phyloP scores from a whole-genome alignment of 2,888 invertebrate species.

The Xestia ashworthii region DNA sequence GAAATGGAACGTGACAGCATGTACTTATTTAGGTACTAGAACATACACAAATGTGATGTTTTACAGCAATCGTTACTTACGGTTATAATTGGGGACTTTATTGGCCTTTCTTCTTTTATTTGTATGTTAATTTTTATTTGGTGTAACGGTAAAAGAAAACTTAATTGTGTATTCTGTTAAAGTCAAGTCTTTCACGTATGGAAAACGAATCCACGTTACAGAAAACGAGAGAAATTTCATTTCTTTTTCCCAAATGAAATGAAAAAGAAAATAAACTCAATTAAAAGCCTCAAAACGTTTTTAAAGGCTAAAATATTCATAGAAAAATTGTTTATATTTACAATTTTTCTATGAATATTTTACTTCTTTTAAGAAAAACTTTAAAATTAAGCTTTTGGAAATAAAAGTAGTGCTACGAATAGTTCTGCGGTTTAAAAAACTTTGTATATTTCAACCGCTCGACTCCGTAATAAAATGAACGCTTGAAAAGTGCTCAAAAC shows the following conservation, averaged over 20 bases:
- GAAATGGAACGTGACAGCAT: constrained; percentile 46
- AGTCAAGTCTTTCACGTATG: background rate
- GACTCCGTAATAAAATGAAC: constrained; percentile 20
- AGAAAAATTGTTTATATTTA: background rate
- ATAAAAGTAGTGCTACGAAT: background rate
- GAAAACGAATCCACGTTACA: background rate
- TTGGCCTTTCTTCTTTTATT: constrained; percentile 43
- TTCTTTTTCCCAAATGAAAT: constrained; percentile 1
- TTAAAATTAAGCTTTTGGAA: background rate
- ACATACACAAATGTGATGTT: constrained; percentile 34
- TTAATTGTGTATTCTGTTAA: background rate
- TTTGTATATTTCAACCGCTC: constrained; percentile 16
- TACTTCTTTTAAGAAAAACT: background rate
- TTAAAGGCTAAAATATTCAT: background rate
- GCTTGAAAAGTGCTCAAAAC: constrained; percentile 19
- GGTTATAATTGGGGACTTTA: constrained; percentile 52
- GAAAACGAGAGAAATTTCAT: background rate
- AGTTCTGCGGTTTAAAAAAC: constrained; percentile 12
- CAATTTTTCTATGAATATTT: too few species aligned
- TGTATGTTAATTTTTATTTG: constrained; percentile 8
- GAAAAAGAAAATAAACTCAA: too few species aligned
- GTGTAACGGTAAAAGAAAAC: background rate
- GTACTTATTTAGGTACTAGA: constrained; percentile 22
- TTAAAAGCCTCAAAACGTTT: background rate
- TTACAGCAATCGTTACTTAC: constrained; percentile 46